Conservation (phyloP, 2,888 invertebrate species). For the Acleris sparsana region DNA sequence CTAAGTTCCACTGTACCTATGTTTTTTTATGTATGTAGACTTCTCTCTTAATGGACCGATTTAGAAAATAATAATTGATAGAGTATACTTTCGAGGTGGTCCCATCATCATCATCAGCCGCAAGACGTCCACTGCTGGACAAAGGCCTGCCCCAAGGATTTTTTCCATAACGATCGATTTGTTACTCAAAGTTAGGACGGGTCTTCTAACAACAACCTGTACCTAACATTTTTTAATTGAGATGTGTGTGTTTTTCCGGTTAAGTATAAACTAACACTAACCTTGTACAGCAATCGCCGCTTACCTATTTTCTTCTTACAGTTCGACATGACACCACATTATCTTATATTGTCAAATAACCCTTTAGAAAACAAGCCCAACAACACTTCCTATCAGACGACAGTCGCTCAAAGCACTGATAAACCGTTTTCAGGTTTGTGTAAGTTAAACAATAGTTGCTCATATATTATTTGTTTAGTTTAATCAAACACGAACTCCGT, state of each 20-base stretch:
- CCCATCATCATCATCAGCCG: no score
- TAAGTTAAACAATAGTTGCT: constrained; percentile 13
- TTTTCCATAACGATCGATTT: no score
- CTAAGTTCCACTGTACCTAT: no score
- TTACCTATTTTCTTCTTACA: constrained; percentile 39
- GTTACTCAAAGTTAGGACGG: no score
- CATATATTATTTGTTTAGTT: constrained; percentile 18
- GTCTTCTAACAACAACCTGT: no score
- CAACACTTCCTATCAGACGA: constrained; percentile 5
- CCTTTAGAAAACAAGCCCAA: background rate
- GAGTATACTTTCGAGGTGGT: no score
- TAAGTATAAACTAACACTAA: constrained; percentile 32
- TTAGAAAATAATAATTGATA: no score
- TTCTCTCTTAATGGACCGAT: no score
- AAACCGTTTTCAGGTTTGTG: constrained; percentile 21
- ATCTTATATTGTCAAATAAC: background rate
- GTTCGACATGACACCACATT: constrained; percentile 34
- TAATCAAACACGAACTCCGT: constrained; percentile 21
- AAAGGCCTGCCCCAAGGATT: no score
- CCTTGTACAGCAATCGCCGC: constrained; percentile 40
- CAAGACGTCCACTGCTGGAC: no score
- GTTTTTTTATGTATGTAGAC: no score
- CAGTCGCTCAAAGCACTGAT: constrained; percentile 14
- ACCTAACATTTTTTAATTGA: no score
- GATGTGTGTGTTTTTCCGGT: background rate